Evolutionary conservation across 2,888 invertebrate species (phyloP), one percentile per base, ranked within the genome.

Genomic region (Chirona hameri): DNA sequence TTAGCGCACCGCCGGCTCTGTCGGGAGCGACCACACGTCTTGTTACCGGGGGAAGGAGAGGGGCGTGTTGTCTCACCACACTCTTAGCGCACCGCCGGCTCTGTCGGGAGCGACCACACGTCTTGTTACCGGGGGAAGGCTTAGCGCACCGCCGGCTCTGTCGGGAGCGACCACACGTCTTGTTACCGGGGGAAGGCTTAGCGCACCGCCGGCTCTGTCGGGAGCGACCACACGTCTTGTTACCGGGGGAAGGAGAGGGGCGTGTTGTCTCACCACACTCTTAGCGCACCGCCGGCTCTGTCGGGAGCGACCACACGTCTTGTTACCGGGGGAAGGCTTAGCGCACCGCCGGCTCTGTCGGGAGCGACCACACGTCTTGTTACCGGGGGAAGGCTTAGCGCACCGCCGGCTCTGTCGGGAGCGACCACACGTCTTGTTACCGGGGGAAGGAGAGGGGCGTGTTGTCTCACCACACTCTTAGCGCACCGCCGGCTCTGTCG

Each of bases 51-150:
- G 7, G 39, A 39, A 7, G 39, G 39, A 39, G 2, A 39, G 4
- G 7, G 2, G 39, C 39, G 7, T 39, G 7, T 39, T 39, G 39
- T 39, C 99, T 99, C 85, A 99, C 90, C 0, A 92, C 88, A 82
- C 93, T 94, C 88, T 97, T 98, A 88, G 98, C 95, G n/a, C 0
- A 95, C 91, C 46, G 92, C 90, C 84, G 93, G 93, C 89, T 80
- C 80, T 81, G 82, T 1, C n/a, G 21, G 48, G 12, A 15, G 72
- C 7, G 39, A 31, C 31, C 1, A 7, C 31, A 12, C 27, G 31
- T 76, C n/a, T 39, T 39, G 39, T 39, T 39, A 39, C 2, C 7
- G 39, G 39, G 39, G 7, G 39, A 39, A 7, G 39, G 39, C 2
- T 97, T 98, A 88, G 98, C 95, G n/a, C 0, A 95, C 91, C 46